phyloP scores from a whole-genome alignment of 2,113 vertebrate species.

The Apteryx mantelli region DNA sequence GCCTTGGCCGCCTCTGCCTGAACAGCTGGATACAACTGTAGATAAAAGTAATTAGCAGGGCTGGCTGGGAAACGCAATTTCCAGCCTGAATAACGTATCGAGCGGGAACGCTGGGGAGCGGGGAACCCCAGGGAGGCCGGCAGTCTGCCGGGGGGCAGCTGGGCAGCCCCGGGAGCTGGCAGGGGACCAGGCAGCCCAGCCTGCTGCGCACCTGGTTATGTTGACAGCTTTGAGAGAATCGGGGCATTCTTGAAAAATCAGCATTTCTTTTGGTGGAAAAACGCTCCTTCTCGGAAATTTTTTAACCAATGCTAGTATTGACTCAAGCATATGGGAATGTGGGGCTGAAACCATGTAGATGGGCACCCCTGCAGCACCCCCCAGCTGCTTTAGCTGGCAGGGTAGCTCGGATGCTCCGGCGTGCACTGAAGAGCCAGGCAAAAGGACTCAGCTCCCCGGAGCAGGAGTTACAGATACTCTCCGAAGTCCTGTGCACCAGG shows the following conservation, averaged over 20 bases:
- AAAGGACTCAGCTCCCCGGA: neutral
- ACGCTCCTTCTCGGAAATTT: neutral
- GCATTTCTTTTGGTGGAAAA: neutral
- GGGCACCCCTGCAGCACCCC: fast-evolving
- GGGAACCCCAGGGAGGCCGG: neutral
- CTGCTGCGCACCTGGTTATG: neutral
- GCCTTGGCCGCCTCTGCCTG: neutral
- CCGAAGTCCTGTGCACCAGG: neutral
- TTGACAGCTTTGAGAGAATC: neutral
- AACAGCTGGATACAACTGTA: neutral
- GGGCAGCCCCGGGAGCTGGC: neutral
- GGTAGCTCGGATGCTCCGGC: neutral
- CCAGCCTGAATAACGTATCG: neutral
- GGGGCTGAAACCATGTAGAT: neutral
- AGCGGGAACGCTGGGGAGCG: neutral
- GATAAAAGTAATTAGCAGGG: neutral
- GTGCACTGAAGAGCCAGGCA: neutral
- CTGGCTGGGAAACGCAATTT: neutral
- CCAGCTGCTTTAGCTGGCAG: neutral
- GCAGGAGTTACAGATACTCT: neutral
- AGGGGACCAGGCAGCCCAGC: neutral
- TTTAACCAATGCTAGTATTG: neutral
- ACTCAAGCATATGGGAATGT: neutral
- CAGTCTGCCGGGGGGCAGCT: neutral
- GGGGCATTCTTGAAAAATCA: neutral